Base-by-base conservation (phyloP, 2,888 invertebrate species). In the Adineta ricciae region DNA sequence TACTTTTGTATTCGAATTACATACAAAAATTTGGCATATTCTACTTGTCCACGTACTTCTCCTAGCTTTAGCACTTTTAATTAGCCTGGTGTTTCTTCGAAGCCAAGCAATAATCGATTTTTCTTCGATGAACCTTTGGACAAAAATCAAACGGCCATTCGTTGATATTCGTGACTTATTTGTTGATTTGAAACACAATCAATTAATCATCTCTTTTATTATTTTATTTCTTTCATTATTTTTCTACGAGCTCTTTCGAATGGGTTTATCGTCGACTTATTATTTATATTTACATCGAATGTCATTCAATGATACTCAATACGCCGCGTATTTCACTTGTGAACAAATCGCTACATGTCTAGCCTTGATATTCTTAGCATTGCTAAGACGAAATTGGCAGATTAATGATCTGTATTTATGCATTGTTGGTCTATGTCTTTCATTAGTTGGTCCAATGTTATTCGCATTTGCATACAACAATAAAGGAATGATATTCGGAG, bases 241-340 rank as follows among this genome's bases (percentile, higher is more conserved):
- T 38, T 73, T 73, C 24, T 73, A 73, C 38, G 38, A 41, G 24
- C 41, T 73, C 11, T 73, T 73, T 38, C 36, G 41, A 24, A 73
- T 73, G 73, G 73, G 38, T 24, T 38, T 38, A 73, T 16, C 38
- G 38, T 36, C 41, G 9, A 21, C 38, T 41, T 38, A 24, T 73
- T 73, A 73, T 73, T n/a, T 73, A 38, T 73, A 73, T 38, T 73
- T 41, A 73, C 41, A 73, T 73, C 73, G n/a, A 9, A 38, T 73
- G 24, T 41, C 41, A 73, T 41, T 73, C 19, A 73, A 24, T 41
- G 73, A 73, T 73, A 41, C 38, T 24, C 38, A 73, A 73, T 73
- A 73, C 38, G 36, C 38, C 9, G 21, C n/a, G 1, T 73, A 73
- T 24, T 73, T 38, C 38, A 38, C 41, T 0, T 36, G 36, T 38